Conservation (phyloP, 1,140 invertebrate genomes). For the Drosophila arawakana region DNA sequence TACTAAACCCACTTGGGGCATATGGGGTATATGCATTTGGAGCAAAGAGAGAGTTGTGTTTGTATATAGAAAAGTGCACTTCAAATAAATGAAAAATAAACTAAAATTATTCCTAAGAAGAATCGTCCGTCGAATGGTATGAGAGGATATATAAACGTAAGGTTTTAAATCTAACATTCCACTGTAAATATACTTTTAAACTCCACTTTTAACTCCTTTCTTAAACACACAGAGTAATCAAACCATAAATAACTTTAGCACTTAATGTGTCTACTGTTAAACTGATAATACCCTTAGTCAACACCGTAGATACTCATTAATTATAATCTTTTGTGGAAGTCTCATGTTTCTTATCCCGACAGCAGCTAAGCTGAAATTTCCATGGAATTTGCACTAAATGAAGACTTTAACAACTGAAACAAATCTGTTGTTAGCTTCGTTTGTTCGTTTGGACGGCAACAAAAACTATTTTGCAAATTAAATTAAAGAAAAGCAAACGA, state of each 20-base stretch:
- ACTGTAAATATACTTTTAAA: too few relatives aligned
- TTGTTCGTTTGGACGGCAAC: background rate
- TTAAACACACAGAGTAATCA: background rate
- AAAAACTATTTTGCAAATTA: conserved; percentile 40
- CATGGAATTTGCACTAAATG: background rate
- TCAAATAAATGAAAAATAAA: background rate
- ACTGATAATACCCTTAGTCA: conserved; percentile 1
- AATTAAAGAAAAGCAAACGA: conserved; percentile 40
- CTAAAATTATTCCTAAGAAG: background rate
- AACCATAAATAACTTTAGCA: background rate
- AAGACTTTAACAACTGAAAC: conserved; percentile 4
- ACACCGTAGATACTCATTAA: conserved; percentile 7
- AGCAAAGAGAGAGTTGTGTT: too few relatives aligned
- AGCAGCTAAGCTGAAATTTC: conserved; percentile 7
- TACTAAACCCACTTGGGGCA: conserved; percentile 3
- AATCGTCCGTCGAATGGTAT: too few relatives aligned
- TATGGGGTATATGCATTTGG: conserved; percentile 3
- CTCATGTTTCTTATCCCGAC: background rate
- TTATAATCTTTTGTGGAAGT: background rate
- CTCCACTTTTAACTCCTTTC: too few relatives aligned
- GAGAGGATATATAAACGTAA: too few relatives aligned
- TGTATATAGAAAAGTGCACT: too few relatives aligned
- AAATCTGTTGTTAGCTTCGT: conserved; percentile 17
- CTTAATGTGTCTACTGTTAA: background rate
- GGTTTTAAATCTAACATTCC: too few relatives aligned